phyloP scores from a whole-genome alignment of 2,113 vertebrate genomes.

The Ceratotherium simum region DNA sequence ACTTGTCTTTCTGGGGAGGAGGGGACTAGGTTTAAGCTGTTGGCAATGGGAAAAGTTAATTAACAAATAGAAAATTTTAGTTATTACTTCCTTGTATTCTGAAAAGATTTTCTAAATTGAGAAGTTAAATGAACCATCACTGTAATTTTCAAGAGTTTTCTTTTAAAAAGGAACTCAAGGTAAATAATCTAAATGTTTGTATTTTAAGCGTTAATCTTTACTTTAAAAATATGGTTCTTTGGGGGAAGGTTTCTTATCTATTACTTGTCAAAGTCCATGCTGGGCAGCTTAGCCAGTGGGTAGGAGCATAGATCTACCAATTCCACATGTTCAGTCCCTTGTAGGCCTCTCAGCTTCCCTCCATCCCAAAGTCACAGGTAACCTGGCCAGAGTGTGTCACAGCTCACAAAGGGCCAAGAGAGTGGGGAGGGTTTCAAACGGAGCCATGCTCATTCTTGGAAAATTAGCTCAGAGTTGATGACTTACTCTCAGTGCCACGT shows the following conservation, averaged over 20 bases:
- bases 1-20: conserved; percentile 79
- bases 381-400: not conserved
- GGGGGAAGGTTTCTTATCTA: not conserved
- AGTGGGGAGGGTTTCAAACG: not conserved
- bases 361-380: not conserved
- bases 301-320: not conserved
- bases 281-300: not conserved
- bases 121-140: conserved; percentile 57
- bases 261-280: conserved; percentile 3
- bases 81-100: conserved; percentile 61
- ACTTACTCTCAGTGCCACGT: not conserved
- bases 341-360: not conserved
- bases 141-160: conserved; percentile 40
- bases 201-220: conserved; percentile 36
- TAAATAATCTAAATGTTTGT: conserved; percentile 42
- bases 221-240: conserved; percentile 46
- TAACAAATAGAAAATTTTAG: conserved; percentile 67
- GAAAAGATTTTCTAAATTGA: conserved; percentile 64
- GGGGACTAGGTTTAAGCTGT: conserved; percentile 71
- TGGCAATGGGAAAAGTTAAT: conserved; percentile 68
- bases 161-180: conserved; percentile 30
- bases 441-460: not conserved
- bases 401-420: not conserved
- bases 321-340: not conserved
- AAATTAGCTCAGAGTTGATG: not conserved